These are phyloP conservation scores for Psophia crepitans DNA, from an alignment of 2,113 vertebrate species.

Conservation along the genomic window DNA sequence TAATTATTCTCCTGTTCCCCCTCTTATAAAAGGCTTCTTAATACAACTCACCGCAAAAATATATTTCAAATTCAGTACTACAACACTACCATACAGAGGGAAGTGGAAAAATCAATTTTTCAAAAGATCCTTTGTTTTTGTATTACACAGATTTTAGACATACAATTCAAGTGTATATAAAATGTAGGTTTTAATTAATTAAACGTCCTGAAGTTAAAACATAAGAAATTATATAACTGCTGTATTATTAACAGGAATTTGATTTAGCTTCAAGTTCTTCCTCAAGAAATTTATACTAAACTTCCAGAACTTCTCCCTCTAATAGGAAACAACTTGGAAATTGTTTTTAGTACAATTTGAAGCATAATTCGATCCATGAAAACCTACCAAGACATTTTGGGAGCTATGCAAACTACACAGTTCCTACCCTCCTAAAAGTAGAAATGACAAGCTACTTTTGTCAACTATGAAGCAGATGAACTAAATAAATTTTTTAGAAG, in stretches of 20 bases:
- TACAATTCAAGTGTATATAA: not conserved
- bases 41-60: not conserved
- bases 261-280: not conserved
- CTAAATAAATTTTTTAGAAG: not conserved
- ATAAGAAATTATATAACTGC: too few species aligned
- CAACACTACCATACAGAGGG: not conserved
- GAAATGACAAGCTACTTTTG: not conserved
- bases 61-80: not conserved
- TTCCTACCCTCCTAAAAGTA: not conserved
- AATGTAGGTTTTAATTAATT: too few species aligned
- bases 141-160: not conserved
- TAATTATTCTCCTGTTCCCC: not conserved
- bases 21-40: not conserved
- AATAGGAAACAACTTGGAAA: not conserved
- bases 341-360: not conserved
- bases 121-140: not conserved
- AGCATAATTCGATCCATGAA: not conserved
- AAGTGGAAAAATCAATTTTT: not conserved
- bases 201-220: too few species aligned
- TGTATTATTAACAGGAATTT: not conserved
- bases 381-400: not conserved
- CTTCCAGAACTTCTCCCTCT: not conserved
- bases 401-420: not conserved
- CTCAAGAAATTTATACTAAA: not conserved
- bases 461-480: not conserved